phyloP scores from a whole-genome alignment of 2,888 invertebrate species.

The Agonopterix arenella region DNA sequence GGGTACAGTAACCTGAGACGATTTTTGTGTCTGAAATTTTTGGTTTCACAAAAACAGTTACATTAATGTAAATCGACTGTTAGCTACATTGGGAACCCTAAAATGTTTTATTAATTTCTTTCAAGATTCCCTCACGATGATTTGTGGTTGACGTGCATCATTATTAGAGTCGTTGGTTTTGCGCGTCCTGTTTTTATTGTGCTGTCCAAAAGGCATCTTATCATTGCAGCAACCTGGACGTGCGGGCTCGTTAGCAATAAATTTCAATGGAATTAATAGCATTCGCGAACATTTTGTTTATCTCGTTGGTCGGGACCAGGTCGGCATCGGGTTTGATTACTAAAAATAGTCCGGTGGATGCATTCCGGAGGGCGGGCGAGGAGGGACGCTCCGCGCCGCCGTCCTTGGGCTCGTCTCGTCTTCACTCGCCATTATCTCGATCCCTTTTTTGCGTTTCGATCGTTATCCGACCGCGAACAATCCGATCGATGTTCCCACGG shows the following conservation, averaged over 20 bases:
- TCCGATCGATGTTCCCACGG: constrained; percentile 64
- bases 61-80: too few species aligned
- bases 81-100: too few species aligned
- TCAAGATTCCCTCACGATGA: constrained; percentile 3
- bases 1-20: too few species aligned
- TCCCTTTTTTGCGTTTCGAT: constrained; percentile 72
- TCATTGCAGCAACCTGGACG: constrained; percentile 25
- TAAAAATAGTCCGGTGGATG: constrained; percentile 66
- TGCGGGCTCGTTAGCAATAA: constrained; percentile 32
- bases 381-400: constrained; percentile 35
- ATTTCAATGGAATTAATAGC: constrained; percentile 32
- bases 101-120: constrained; percentile 5
- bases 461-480: constrained; percentile 69
- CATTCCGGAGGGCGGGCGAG: constrained; percentile 42
- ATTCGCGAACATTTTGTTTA: constrained; percentile 41
- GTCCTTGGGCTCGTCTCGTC: constrained; percentile 55
- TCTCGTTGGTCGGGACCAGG: constrained; percentile 32
- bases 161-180: constrained; percentile 12
- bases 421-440: constrained; percentile 54
- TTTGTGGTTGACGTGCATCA: constrained; percentile 7
- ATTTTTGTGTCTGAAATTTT: too few species aligned
- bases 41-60: too few species aligned
- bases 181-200: constrained; percentile 10
- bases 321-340: constrained; percentile 58
- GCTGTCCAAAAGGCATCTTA: constrained; percentile 14